phyloP scores from a whole-genome alignment of 2,797 vertebrate genomes.

The Enteromius treurensis region DNA sequence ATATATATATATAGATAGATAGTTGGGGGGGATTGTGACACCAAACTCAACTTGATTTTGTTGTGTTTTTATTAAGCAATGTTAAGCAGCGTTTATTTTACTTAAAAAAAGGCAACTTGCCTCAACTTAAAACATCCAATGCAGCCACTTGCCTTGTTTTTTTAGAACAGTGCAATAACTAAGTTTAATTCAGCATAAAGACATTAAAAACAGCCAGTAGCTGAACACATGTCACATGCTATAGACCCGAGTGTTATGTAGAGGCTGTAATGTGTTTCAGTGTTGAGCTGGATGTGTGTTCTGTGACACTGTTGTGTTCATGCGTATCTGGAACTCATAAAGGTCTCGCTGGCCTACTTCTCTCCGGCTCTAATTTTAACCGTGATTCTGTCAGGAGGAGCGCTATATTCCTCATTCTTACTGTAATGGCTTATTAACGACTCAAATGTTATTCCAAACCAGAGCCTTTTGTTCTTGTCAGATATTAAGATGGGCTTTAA shows the following conservation, averaged over 20 bases:
- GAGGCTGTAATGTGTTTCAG: neutral
- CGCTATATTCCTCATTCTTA: conserved; percentile 49
- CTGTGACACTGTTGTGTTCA: neutral
- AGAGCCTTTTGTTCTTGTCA: conserved; percentile 58
- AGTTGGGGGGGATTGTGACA: no score
- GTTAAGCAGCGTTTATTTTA: no score
- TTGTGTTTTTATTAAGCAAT: no score
- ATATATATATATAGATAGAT: no score
- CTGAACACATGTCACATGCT: neutral
- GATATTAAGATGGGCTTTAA: conserved; percentile 61
- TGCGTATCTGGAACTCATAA: neutral
- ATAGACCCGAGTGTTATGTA: neutral
- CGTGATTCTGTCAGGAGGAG: conserved; percentile 17
- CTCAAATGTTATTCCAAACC: conserved; percentile 45
- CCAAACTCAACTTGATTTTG: no score
- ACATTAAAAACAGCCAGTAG: neutral
- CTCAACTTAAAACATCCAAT: no score
- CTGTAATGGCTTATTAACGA: conserved; percentile 62
- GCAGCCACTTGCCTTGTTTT: no score
- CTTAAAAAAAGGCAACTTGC: no score
- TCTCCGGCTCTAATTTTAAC: conserved; percentile 10
- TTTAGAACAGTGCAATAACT: neutral
- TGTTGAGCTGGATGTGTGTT: neutral
- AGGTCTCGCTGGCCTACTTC: conserved; percentile 36
- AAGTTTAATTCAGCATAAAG: neutral